Percentiles rank a stretch among this genome's conserved stretches.
These are phyloP conservation scores for Pocillopora grandis DNA, from an alignment of 92 coral and sea anemone genomes.

Conservation along the genomic window DNA sequence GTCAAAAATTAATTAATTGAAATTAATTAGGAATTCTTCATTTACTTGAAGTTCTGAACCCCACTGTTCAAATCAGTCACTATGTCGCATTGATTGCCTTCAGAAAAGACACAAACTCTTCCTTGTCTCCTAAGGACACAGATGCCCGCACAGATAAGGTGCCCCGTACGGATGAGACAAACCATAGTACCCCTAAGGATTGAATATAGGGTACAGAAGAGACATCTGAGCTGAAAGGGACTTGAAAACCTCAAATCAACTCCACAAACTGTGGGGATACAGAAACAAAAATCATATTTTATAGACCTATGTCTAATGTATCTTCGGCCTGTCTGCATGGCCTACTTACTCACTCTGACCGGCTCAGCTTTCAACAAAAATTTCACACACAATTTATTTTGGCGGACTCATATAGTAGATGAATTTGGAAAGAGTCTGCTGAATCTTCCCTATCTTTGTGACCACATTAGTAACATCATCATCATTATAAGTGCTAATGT, in stretches of 20 bases:
- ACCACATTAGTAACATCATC: too few species aligned
- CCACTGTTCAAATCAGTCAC: neutral
- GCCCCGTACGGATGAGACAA: slow-evolving; percentile 55
- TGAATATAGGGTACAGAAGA: slow-evolving; percentile 41
- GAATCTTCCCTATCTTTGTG: too few species aligned
- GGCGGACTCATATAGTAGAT: too few species aligned
- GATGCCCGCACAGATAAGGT: slow-evolving; percentile 20
- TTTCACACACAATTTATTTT: too few species aligned
- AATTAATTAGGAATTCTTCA: neutral
- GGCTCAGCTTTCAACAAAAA: neutral
- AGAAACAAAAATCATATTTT: neutral
- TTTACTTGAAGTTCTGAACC: slow-evolving; percentile 11
- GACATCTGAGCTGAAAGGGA: slow-evolving; percentile 67
- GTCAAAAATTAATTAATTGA: too few species aligned
- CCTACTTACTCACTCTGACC: too few species aligned
- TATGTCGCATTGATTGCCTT: neutral
- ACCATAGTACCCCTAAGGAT: slow-evolving; percentile 51
- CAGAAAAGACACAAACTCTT: slow-evolving; percentile 19
- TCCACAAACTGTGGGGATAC: slow-evolving; percentile 30
- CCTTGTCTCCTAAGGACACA: slow-evolving; percentile 43
- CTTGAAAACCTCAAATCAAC: slow-evolving; percentile 43
- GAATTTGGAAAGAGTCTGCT: too few species aligned
- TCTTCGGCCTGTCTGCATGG: too few species aligned
- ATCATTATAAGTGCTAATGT: too few species aligned
- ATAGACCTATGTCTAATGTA: too few species aligned